Conservation (phyloP, 2,797 vertebrate genomes). For the Sebastes diaconus region DNA sequence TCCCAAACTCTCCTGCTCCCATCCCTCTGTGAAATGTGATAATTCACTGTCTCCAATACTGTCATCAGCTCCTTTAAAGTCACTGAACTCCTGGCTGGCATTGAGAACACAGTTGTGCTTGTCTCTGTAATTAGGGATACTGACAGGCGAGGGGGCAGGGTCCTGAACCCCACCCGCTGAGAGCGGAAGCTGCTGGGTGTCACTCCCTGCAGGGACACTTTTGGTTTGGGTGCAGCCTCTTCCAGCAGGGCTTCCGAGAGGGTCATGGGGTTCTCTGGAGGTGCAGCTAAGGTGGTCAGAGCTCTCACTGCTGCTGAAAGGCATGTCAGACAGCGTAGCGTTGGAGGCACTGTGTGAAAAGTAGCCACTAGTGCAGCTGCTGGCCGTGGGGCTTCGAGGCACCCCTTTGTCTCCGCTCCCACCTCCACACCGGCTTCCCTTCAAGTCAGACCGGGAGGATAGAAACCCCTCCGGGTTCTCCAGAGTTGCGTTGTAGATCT, state of each 20-base stretch:
- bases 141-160: constrained; percentile 47
- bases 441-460: constrained; percentile 44
- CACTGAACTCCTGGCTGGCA: constrained; percentile 88
- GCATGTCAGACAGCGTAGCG: constrained; percentile 93
- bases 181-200: constrained; percentile 46
- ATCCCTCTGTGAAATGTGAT: constrained; percentile 72
- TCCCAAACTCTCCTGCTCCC: constrained; percentile 35
- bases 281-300: constrained; percentile 88
- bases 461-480: constrained; percentile 77
- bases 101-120: constrained; percentile 67
- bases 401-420: constrained; percentile 84
- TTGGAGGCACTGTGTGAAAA: constrained; percentile 98
- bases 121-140: constrained; percentile 61
- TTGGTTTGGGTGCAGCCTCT: constrained; percentile 68
- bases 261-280: constrained; percentile 81
- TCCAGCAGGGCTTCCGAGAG: constrained; percentile 38
- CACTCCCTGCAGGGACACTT: constrained; percentile 81
- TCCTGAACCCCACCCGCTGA: constrained; percentile 19
- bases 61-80: constrained; percentile 94
- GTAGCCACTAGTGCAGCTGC: constrained; percentile 98
- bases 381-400: constrained; percentile 93
- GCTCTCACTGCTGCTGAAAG: constrained; percentile 91
- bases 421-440: constrained; percentile 50
- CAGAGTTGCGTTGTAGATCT: constrained; percentile 94
- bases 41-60: constrained; percentile 79